Base-by-base conservation (phyloP, 2,888 invertebrate genomes). In the Cosmorhoe ocellata region DNA sequence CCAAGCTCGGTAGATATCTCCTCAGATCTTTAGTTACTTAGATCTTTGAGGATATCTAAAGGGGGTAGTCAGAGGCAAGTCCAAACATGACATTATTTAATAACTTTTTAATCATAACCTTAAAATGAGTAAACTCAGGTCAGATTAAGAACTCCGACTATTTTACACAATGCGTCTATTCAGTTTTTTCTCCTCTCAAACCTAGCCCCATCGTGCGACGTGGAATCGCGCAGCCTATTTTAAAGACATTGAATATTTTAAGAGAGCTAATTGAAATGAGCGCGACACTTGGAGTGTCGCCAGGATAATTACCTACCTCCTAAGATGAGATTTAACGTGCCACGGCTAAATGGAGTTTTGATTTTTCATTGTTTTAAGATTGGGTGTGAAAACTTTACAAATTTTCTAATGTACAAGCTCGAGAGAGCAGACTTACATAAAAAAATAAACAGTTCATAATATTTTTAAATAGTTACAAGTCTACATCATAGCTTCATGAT, bases 231-330 rank as follows among this genome's bases (percentile, higher is more conserved):
- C 71, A 84, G 88, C 89, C 89, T 90, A 90, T 90, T 90, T 84
- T 84, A 84, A 88, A 86, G 85, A 86, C 89, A 89, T 89, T 90
- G 89, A 90, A 90, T 90, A 90, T 90, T 90, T n/a, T 87, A 89
- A 89, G 86, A 85, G 84, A 81, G 81, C 88, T 89, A 90, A 90
- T 90, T 90, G 90, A 89, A 90, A 89, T 88, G 89, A 88, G 86
- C 82, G 79, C 76, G 87, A 87, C 89, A 87, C 85, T 88, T 88
- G 89, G 89, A 88, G 84, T 85, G 86, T 81, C 83, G 89, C 89
- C 88, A 88, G 88, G 85, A 84, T 89, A 88, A 90, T 89, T 89
- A 88, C 86, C 88, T 77, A 81, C 84, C 85, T 84, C 74, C 84
- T 79, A 76, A 81, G 85, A 87, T 83, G 87, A 88, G 89, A 87